Percentiles rank a stretch among this genome's conserved stretches.
These are phyloP conservation scores for Endotricha flammealis DNA, from an alignment of 2,888 invertebrate species.

Conservation along the genomic window DNA sequence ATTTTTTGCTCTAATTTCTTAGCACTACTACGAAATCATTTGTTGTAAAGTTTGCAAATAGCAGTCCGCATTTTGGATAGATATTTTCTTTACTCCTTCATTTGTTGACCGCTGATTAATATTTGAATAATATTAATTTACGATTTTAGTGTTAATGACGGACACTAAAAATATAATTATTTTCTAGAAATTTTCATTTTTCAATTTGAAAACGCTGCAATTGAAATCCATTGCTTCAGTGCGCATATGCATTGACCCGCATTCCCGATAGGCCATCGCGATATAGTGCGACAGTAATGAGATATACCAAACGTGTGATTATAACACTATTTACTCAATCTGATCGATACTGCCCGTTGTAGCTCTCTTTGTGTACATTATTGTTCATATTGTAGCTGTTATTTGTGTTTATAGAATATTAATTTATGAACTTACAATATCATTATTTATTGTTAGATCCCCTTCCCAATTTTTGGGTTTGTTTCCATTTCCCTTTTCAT, in stretches of 20 bases:
- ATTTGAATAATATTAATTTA: too few species aligned
- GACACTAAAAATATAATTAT: background rate
- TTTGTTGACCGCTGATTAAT: too few species aligned
- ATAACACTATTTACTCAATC: constrained; percentile 18
- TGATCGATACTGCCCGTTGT: constrained; percentile 1
- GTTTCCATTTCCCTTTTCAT: too few species aligned
- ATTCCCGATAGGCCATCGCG: constrained; percentile 65
- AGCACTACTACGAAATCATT: too few species aligned
- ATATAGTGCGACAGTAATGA: constrained; percentile 64
- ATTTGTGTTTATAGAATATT: background rate
- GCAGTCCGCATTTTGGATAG: too few species aligned
- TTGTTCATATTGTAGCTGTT: background rate
- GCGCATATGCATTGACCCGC: constrained; percentile 63
- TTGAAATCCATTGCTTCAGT: constrained; percentile 25
- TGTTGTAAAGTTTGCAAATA: too few species aligned
- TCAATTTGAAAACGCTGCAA: background rate
- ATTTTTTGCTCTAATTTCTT: constrained; percentile 4
- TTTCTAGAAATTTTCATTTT: background rate
- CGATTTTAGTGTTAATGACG: too few species aligned
- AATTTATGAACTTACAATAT: constrained; percentile 13
- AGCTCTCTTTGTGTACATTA: background rate
- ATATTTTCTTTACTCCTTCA: too few species aligned
- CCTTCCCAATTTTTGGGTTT: too few species aligned
- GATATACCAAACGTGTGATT: constrained; percentile 43
- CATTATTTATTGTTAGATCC: too few species aligned